A percentile compares a stretch with the other conserved stretches of the same genome.
Evolutionary conservation across 2,888 invertebrate genomes (phyloP).

Genomic region (Nymphalis polychloros): DNA sequence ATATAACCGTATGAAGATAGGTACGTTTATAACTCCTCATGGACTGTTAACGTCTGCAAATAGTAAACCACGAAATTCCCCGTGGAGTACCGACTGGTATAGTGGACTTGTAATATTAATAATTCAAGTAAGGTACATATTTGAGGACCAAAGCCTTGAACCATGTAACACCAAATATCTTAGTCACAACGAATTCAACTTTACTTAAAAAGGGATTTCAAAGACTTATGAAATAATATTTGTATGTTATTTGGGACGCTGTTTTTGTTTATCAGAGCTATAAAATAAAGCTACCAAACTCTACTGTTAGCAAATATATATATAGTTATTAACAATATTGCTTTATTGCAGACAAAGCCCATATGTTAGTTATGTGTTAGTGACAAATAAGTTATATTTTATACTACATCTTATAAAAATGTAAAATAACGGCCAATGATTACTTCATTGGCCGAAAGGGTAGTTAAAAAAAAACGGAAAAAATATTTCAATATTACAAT

Average conservation of each 20-base stretch:
- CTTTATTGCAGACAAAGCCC: too few relatives aligned
- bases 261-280: conserved; percentile 17
- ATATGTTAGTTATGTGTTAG: too few relatives aligned
- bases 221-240: conserved; percentile 28
- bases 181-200: not conserved
- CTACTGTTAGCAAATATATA: not conserved
- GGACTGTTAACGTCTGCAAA: conserved; percentile 16
- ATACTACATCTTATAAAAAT: too few relatives aligned
- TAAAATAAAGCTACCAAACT: conserved; percentile 5
- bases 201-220: conserved; percentile 3
- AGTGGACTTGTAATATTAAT: conserved; percentile 34
- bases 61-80: conserved; percentile 28
- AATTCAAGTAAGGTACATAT: conserved; percentile 40
- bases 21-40: not conserved
- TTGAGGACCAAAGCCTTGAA: conserved; percentile 26
- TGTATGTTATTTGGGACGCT: conserved; percentile 20
- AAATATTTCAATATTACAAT: too few relatives aligned
- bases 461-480: too few relatives aligned
- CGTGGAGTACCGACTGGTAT: conserved; percentile 21
- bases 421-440: too few relatives aligned
- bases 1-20: not conserved
- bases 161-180: conserved; percentile 30
- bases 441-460: too few relatives aligned
- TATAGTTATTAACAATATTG: too few relatives aligned
- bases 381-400: too few relatives aligned